Evolutionary conservation across 2,797 vertebrate genomes (phyloP).

Genomic region (Sebastes diploproa): DNA sequence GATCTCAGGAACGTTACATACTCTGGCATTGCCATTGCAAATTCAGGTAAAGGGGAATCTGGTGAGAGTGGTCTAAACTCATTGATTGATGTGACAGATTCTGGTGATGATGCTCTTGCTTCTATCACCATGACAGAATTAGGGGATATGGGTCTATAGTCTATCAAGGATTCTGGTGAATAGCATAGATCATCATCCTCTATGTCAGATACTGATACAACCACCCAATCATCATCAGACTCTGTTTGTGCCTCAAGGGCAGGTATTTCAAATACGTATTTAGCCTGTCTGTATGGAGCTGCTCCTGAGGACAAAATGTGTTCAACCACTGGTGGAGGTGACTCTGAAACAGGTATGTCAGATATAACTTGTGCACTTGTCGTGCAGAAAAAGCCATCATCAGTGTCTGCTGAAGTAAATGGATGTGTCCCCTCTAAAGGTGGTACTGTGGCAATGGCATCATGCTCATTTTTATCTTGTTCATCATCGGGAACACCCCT

Average conservation of each 20-base stretch:
- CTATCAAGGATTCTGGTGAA: conserved; percentile 40
- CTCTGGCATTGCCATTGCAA: conserved; percentile 36
- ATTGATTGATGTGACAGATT: conserved; percentile 49
- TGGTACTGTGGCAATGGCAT: neutral
- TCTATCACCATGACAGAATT: conserved; percentile 15
- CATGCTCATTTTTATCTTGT: neutral
- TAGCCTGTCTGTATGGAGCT: conserved; percentile 21
- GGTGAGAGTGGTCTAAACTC: conserved; percentile 55
- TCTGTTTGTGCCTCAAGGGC: neutral
- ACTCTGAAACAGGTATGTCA: conserved; percentile 11
- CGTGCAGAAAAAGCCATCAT: neutral
- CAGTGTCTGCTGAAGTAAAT: conserved; percentile 8
- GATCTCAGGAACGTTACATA: conserved; percentile 36
- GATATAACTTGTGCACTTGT: neutral
- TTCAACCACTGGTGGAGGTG: conserved; percentile 30
- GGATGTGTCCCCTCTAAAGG: neutral
- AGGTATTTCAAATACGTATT: conserved; percentile 33
- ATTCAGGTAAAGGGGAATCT: conserved; percentile 63
- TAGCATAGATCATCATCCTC: conserved; percentile 4
- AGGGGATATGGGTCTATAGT: conserved; percentile 42
- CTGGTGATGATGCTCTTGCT: conserved; percentile 44
- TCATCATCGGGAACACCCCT: neutral
- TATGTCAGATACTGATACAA: conserved; percentile 8
- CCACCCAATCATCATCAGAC: neutral
- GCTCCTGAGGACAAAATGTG: neutral